These are phyloP conservation scores for Wiebesia pumilae DNA, from an alignment of 1,140 invertebrate species.

Conservation along the genomic window DNA sequence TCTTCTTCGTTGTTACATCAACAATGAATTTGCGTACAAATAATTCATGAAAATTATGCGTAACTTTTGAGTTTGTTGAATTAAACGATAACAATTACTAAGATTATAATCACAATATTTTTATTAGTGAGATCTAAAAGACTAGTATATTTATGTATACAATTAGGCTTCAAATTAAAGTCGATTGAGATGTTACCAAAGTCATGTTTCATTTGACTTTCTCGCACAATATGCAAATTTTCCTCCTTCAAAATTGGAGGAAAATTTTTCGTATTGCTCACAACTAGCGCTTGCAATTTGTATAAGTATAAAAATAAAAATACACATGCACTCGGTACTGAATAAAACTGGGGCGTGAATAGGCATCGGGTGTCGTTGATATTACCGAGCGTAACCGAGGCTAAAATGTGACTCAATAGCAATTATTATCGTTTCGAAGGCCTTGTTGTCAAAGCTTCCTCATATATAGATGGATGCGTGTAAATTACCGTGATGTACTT, in stretches of 20 bases:
- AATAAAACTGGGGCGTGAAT: not conserved
- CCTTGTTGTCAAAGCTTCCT: slow-evolving; percentile 14
- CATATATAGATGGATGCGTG: slow-evolving; percentile 2
- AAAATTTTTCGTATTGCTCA: not conserved
- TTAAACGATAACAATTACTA: slow-evolving; percentile 13
- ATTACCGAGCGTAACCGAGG: not conserved
- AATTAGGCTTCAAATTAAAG: slow-evolving; percentile 34
- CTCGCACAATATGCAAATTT: slow-evolving; percentile 13
- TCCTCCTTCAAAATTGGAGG: not conserved
- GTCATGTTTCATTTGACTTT: slow-evolving; percentile 6
- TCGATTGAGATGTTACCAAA: slow-evolving; percentile 39
- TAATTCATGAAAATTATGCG: not conserved
- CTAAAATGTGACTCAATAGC: slow-evolving; percentile 33
- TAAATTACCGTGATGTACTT: slow-evolving; percentile 14
- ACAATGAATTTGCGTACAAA: not conserved
- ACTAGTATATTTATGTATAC: not conserved
- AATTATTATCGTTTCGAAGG: slow-evolving; percentile 38
- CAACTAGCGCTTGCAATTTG: not conserved
- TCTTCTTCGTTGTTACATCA: not conserved
- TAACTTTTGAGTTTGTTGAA: not conserved
- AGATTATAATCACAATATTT: slow-evolving; percentile 8
- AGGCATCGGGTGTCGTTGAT: not conserved
- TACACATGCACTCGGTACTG: not conserved
- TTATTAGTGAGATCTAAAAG: slow-evolving; percentile 26
- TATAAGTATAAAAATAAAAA: not conserved